phyloP scores from a whole-genome alignment of 1,140 invertebrate species.

The Delia radicum region DNA sequence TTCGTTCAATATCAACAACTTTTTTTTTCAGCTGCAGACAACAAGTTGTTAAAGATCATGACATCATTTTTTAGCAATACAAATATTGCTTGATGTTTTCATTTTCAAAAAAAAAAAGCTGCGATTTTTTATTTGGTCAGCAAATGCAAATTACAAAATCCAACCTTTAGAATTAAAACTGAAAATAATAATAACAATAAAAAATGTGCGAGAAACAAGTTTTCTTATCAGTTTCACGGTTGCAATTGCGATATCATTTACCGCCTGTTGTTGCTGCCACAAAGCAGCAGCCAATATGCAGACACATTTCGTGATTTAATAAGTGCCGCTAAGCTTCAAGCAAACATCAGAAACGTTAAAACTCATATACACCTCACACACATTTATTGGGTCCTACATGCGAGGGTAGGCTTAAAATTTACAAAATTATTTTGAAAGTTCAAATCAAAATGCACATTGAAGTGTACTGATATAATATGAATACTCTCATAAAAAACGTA shows the following conservation, averaged over 20 bases:
- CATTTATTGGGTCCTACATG: not conserved
- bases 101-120: not conserved
- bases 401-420: no score
- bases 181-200: no score
- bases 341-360: not conserved
- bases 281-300: not conserved
- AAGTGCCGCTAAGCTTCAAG: not conserved
- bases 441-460: no score
- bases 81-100: not conserved
- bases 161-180: not conserved
- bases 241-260: constrained; percentile 10
- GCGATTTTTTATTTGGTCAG: not conserved
- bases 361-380: not conserved
- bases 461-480: no score
- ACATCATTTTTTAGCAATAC: not conserved
- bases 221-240: constrained; percentile 17
- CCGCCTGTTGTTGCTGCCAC: not conserved
- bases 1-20: not conserved
- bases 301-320: constrained; percentile 4
- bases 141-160: not conserved
- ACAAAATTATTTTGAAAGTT: no score
- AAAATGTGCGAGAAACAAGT: not conserved
- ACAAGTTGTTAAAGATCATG: not conserved
- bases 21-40: not conserved
- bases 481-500: no score